Percentiles rank a stretch among this genome's conserved stretches.
Conservation (phyloP, 2,888 invertebrate species). For the Cyaniris semiargus region DNA sequence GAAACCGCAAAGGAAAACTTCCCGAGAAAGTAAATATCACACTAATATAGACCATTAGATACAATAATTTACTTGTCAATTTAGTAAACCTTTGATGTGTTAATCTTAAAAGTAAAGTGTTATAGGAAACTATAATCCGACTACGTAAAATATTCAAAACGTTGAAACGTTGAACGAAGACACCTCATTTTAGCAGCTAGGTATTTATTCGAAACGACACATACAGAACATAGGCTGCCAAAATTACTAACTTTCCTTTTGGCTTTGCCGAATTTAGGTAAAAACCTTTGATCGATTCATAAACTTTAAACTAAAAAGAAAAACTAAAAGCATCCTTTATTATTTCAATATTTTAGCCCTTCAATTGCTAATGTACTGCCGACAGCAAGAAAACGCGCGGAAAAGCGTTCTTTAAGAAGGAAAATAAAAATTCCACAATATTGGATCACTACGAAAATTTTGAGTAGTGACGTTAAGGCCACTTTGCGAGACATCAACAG, state of each 20-base stretch:
- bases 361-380: neutral
- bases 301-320: neutral
- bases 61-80: neutral
- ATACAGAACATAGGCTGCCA: too few species aligned
- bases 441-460: conserved; percentile 11
- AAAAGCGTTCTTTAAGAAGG: neutral
- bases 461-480: conserved; percentile 19
- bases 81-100: neutral
- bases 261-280: too few species aligned
- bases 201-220: too few species aligned
- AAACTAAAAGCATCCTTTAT: neutral
- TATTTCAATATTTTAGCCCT: neutral
- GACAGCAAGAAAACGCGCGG: neutral
- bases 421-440: conserved; percentile 2
- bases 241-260: too few species aligned
- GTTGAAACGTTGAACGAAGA: too few species aligned
- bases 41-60: neutral
- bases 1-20: conserved; percentile 19
- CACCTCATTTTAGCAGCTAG: too few species aligned
- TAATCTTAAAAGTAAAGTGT: neutral
- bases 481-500: conserved; percentile 27
- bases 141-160: neutral
- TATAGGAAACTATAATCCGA: neutral
- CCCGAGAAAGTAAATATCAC: neutral
- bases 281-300: too few species aligned